These are phyloP conservation scores for Alca torda DNA, from an alignment of 2,797 vertebrate species.

Conservation along the genomic window DNA sequence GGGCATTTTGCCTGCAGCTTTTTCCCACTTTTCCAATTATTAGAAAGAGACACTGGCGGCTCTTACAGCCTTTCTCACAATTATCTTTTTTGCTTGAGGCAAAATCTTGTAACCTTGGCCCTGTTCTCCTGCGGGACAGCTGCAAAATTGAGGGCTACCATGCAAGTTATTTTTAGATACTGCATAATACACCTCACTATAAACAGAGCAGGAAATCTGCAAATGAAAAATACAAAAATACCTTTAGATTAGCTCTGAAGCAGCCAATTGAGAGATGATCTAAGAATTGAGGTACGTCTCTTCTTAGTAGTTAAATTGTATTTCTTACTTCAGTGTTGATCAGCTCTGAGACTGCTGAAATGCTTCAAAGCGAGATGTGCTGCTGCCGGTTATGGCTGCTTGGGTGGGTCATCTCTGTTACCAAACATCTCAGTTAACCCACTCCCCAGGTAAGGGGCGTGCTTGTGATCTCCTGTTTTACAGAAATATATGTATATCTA, in stretches of 20 bases:
- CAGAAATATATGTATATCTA: no score
- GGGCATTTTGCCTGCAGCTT: background rate
- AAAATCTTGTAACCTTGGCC: background rate
- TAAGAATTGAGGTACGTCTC: background rate
- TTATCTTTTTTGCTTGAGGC: constrained; percentile 3
- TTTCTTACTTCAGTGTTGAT: background rate
- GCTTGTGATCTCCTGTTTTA: background rate
- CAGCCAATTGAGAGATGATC: background rate
- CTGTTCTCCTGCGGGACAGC: background rate
- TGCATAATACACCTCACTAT: background rate
- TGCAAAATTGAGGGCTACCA: background rate
- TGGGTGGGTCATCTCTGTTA: background rate
- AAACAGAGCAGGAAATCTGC: background rate
- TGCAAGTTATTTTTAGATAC: background rate
- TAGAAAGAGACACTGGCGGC: background rate
- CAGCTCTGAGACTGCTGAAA: background rate
- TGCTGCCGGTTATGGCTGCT: background rate
- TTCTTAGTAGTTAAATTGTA: background rate
- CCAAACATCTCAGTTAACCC: background rate
- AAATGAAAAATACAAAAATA: background rate
- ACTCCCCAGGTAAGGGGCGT: background rate
- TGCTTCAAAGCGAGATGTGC: background rate
- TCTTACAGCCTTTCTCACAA: constrained; percentile 11
- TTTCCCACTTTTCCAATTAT: background rate
- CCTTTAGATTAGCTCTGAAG: background rate